phyloP scores from a whole-genome alignment of 1,140 invertebrate species.

The Anoplolepis gracilipes region DNA sequence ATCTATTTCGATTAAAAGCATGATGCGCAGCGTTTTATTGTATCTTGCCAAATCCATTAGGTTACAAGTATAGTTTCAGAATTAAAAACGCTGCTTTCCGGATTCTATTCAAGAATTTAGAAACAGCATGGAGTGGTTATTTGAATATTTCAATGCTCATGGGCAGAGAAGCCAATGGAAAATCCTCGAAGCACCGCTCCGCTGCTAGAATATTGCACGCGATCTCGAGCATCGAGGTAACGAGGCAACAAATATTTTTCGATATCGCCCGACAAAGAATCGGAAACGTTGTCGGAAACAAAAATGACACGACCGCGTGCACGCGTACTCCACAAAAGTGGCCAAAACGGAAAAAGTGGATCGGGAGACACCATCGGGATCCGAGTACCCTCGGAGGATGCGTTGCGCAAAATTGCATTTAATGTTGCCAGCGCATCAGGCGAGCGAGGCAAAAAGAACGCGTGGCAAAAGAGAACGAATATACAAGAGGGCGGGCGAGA shows the following conservation, averaged over 20 bases:
- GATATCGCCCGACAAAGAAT: conserved; percentile 68
- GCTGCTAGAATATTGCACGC: conserved; percentile 68
- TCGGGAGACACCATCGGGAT: conserved; percentile 59
- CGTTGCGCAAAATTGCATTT: conserved; percentile 74
- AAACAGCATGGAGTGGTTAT: conserved; percentile 62
- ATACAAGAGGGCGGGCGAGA: conserved; percentile 18
- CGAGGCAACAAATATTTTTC: conserved; percentile 57
- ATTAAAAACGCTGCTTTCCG: conserved; percentile 17
- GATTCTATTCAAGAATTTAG: conserved; percentile 51
- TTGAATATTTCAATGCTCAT: conserved; percentile 72
- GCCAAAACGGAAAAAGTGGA: conserved; percentile 58
- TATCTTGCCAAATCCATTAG: neutral
- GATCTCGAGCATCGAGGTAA: conserved; percentile 27
- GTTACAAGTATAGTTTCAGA: neutral
- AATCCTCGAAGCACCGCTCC: conserved; percentile 43
- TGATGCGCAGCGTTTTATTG: neutral
- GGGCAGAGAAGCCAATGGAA: conserved; percentile 59
- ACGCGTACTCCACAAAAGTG: conserved; percentile 52
- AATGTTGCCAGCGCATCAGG: conserved; percentile 72
- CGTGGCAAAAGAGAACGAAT: conserved; percentile 3
- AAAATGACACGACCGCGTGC: conserved; percentile 56
- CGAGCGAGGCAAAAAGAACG: conserved; percentile 13
- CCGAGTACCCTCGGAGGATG: conserved; percentile 63
- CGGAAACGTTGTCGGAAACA: conserved; percentile 61
- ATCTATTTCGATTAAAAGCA: neutral